phyloP scores from a whole-genome alignment of 2,888 invertebrate species.

The Entomobrya proxima region DNA sequence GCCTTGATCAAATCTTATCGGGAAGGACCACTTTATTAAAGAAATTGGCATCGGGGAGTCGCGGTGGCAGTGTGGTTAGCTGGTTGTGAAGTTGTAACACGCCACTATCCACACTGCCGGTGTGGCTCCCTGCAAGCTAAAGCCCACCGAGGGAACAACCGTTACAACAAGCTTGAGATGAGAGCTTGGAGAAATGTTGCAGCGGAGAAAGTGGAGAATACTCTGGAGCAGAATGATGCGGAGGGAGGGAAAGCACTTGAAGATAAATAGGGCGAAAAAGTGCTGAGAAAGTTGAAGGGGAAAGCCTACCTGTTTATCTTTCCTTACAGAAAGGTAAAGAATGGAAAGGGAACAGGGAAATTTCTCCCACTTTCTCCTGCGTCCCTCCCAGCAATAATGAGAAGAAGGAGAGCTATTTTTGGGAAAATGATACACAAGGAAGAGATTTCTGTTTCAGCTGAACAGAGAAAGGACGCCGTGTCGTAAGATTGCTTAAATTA shows the following conservation, averaged over 20 bases:
- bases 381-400: no score
- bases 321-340: neutral
- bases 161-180: neutral
- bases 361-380: neutral
- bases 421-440: no score
- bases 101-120: conserved; percentile 97
- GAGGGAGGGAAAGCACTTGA: neutral
- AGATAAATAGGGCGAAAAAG: no score
- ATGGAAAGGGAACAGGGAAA: no score
- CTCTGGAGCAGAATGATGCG: neutral
- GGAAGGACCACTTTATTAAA: neutral
- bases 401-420: no score
- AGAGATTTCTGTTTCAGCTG: no score
- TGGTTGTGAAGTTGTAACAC: conserved; percentile 87
- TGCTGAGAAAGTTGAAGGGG: neutral
- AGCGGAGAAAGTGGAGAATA: no score
- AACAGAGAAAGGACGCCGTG: neutral
- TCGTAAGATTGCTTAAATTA: neutral
- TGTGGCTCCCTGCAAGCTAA: conserved; percentile 80
- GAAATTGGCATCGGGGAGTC: conserved; percentile 73
- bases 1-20: neutral
- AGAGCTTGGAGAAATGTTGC: no score
- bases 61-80: conserved; percentile 99
- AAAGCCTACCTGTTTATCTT: conserved; percentile 1
- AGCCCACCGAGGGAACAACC: conserved; percentile 49